Percentiles rank a stretch among this genome's conserved stretches.
Evolutionary conservation across 2,113 vertebrate species (phyloP).

Genomic region (Nothoprocta perdicaria): DNA sequence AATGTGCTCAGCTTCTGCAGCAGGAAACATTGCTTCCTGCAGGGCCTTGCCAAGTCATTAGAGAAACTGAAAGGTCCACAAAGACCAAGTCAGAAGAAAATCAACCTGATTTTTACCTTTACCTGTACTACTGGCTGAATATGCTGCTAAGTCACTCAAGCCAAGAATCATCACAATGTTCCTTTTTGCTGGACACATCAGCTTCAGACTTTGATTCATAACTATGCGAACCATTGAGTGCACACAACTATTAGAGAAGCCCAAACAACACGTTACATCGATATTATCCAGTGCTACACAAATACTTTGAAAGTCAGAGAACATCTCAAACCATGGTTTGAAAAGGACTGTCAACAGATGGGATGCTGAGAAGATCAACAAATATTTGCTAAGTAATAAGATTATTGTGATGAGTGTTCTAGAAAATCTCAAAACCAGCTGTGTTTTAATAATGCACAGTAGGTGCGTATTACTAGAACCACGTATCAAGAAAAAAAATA

Average conservation of each 20-base stretch:
- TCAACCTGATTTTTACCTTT: not conserved
- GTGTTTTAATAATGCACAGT: constrained; percentile 35
- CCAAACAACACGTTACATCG: not conserved
- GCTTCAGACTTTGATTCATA: not conserved
- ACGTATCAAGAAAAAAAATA: not conserved
- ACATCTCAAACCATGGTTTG: not conserved
- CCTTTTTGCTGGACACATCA: not conserved
- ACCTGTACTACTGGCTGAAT: not conserved
- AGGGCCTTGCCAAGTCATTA: not conserved
- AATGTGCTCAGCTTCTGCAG: not conserved
- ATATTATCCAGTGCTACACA: not conserved
- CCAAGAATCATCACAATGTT: not conserved
- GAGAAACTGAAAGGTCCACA: not conserved
- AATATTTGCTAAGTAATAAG: constrained; percentile 31
- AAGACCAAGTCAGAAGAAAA: not conserved
- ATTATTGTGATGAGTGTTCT: not conserved
- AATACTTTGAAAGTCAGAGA: not conserved
- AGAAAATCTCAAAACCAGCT: constrained; percentile 44
- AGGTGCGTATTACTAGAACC: constrained; percentile 4
- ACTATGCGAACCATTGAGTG: not conserved
- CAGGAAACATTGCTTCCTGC: not conserved
- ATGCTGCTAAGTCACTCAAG: not conserved
- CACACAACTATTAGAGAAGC: not conserved
- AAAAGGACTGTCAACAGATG: not conserved
- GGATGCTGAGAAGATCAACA: constrained; percentile 14